Base-by-base conservation (phyloP, 2,113 vertebrate genomes). In the Psilopsiagon aurifrons region DNA sequence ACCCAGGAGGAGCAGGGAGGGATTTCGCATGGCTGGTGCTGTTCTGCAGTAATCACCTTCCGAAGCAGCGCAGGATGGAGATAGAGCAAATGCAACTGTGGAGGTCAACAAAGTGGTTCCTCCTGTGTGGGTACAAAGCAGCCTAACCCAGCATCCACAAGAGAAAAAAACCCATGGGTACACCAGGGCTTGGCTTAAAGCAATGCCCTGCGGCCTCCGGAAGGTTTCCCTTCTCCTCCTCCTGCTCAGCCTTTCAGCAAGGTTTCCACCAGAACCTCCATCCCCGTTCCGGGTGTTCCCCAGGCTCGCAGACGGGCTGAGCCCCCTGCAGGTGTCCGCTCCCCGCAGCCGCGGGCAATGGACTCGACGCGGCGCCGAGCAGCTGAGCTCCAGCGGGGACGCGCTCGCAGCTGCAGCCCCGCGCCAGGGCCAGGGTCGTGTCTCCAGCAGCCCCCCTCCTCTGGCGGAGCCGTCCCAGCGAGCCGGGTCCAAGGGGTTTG, bases 181-280 rank as follows among this genome's bases (percentile, higher is more conserved):
- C 22, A 6, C 19, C 15, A 6, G 17, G 9, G n/a, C 7, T 74
- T 67, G 73, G 33, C 44, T 63, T 33, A 31, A 88, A 81, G 22
- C 35, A 41, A 17, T 0, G 1, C 39, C 35, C 29, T 2, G 22
- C 29, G 20, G 1, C 0, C 4, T 25, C 22, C 4, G 0, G 27
- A 17, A 51, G 17, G 19, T 31, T 86, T 63, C 33, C 79, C 25
- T 27, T 18, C 51, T 51, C 35, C 23, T 78, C 31, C 64, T 76
- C 43, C 55, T 25, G 35, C 52, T 37, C 31, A 37, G 28, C 49
- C 52, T 27, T 60, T 60, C 62, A 54, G 11, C 41, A 70, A 78
- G 55, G 28, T 31, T 87, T 51, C 51, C 41, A 14, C 41, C 18
- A 29, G 24, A 29, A 24, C 20, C 52, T 17, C 60, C 88, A 47